Evolutionary conservation across 1,140 invertebrate genomes (phyloP).

Genomic region (Dolichoris vasculosae): DNA sequence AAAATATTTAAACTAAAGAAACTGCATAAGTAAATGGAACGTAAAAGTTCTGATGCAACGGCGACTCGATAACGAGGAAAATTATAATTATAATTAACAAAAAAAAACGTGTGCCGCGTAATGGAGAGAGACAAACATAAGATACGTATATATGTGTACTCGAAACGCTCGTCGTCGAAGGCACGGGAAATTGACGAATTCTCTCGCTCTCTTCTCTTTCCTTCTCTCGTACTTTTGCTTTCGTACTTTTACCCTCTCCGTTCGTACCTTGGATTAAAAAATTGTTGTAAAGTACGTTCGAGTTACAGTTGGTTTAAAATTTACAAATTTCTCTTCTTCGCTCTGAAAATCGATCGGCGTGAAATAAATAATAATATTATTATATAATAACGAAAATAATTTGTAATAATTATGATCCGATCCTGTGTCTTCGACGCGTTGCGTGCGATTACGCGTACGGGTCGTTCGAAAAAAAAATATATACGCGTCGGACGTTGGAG

Average conservation of each 20-base stretch:
- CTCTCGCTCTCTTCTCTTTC: background rate
- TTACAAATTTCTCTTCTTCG: too few relatives aligned
- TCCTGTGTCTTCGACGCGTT: constrained; percentile 33
- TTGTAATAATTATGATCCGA: too few relatives aligned
- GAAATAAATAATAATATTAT: too few relatives aligned
- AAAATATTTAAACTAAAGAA: constrained; percentile 49
- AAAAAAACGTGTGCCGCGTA: background rate
- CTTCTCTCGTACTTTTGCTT: background rate
- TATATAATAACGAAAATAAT: too few relatives aligned
- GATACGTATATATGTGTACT: constrained; percentile 1
- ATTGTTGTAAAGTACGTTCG: too few relatives aligned
- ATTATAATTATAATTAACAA: background rate
- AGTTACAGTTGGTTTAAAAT: too few relatives aligned
- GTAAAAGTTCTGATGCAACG: background rate
- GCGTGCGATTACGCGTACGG: background rate
- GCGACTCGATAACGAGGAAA: background rate
- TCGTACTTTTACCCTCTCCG: background rate
- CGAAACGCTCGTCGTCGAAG: constrained; percentile 13
- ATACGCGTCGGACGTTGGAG: background rate
- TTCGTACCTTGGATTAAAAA: too few relatives aligned
- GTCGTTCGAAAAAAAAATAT: constrained; percentile 2
- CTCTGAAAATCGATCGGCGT: too few relatives aligned
- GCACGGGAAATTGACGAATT: background rate
- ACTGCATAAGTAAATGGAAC: constrained; percentile 29
- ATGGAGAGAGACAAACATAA: constrained; percentile 26